Base-by-base conservation (phyloP, 2,888 invertebrate species). In the Epinotia nisella region DNA sequence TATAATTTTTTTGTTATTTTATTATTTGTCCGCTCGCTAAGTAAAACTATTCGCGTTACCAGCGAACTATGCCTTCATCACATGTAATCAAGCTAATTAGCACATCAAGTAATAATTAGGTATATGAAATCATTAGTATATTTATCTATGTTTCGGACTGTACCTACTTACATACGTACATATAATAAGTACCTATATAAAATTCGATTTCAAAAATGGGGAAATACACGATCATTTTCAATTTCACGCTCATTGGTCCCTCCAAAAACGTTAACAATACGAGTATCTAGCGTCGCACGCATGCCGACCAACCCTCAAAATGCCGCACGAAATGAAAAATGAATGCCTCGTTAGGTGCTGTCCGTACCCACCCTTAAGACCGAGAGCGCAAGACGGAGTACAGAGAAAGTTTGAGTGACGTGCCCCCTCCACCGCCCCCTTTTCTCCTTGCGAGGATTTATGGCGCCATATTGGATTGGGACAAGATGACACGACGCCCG, bases 401-500 rank as follows among this genome's bases (percentile, higher is more conserved):
- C 91, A 90, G 93, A 92, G 93, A 93, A 93, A 93, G 93, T 93
- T 93, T 93, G 93, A 93, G 93, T 93, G 93, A 93, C 93, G 92
- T 92, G 79, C 89, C 92, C 92, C 93, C 92, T 85, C 86, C 85
- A 83, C 83, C 82, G 77, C 83, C 87, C 61, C 87, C 81, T 84
- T 84, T 86, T 83, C 86, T 86, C 82, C 89, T 84, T 81, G 78
- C 82, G 86, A 92, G 92, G 93, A 93, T 93, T 93, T 93, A 93
- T 91, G 92, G 90, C 93, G 93, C 93, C 93, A 93, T 93, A 93
- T 93, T 93, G 93, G 93, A 93, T 93, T 91, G 93, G 93, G 93
- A 93, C 93, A 93, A 93, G 93, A 93, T 93, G 93, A 93, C 93
- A 92, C 92, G 89, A 88, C 91, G 91, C 90, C 85, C 90, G 93